Conservation (phyloP, 2,888 invertebrate species). For the Euphydryas editha region DNA sequence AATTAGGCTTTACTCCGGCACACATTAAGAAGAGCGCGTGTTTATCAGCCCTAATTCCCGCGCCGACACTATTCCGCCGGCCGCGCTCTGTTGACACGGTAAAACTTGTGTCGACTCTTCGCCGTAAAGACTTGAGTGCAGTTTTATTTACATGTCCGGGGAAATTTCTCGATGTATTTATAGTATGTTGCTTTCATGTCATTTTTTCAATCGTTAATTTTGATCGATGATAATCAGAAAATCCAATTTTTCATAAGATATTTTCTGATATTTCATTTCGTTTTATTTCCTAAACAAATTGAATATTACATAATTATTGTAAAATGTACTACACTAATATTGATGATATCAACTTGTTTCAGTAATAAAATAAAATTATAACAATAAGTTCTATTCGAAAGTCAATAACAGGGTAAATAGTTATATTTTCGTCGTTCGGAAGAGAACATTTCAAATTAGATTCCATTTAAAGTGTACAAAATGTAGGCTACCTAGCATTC, state of each 20-base stretch:
- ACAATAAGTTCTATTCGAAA: too few species aligned
- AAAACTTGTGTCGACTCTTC: slow-evolving; percentile 17
- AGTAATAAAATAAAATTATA: too few species aligned
- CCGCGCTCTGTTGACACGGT: slow-evolving; percentile 24
- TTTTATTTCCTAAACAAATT: too few species aligned
- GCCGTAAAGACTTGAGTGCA: slow-evolving; percentile 7
- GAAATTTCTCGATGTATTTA: slow-evolving; percentile 10
- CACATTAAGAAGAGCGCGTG: background rate
- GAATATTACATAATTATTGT: too few species aligned
- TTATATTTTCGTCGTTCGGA: too few species aligned
- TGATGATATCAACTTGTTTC: too few species aligned
- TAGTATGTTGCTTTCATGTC: background rate
- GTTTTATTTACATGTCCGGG: slow-evolving; percentile 11
- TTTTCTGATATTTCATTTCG: background rate
- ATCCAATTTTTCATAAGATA: background rate
- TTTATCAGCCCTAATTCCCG: background rate
- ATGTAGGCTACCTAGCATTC: too few species aligned
- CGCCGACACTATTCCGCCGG: background rate
- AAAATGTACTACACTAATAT: too few species aligned
- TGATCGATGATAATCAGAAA: background rate
- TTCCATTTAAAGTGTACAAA: too few species aligned
- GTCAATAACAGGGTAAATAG: too few species aligned
- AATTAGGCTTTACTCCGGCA: background rate
- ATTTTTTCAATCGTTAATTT: slow-evolving; percentile 8
- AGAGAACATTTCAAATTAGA: too few species aligned